A percentile compares a stretch with the other conserved stretches of the same genome.
Evolutionary conservation across 1,140 invertebrate genomes (phyloP).

Genomic region (Platyura marginata): DNA sequence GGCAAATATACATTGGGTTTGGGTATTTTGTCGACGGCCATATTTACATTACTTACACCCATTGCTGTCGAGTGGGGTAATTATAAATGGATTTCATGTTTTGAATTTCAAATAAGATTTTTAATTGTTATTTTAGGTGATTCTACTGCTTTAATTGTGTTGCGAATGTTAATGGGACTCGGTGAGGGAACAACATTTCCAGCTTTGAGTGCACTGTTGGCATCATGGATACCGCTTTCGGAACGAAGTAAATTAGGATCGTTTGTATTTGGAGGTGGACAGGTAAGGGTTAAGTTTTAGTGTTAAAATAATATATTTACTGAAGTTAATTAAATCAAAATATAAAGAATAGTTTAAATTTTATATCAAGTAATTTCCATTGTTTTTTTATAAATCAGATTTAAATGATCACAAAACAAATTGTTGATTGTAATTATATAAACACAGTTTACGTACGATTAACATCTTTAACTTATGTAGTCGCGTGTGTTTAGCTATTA

Average conservation of each 20-base stretch:
- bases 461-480: too few species aligned
- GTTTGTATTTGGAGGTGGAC: slow-evolving; percentile 50
- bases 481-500: too few species aligned
- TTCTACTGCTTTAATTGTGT: slow-evolving; percentile 37
- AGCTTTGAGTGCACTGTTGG: slow-evolving; percentile 49
- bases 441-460: too few species aligned
- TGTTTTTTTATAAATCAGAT: neutral
- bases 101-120: neutral
- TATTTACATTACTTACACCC: slow-evolving; percentile 54
- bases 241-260: slow-evolving; percentile 56
- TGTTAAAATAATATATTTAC: too few species aligned
- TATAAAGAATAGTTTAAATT: neutral
- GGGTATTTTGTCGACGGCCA: slow-evolving; percentile 49
- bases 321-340: neutral
- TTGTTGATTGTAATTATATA: too few species aligned
- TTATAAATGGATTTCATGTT: neutral
- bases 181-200: slow-evolving; percentile 60
- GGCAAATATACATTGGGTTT: slow-evolving; percentile 56
- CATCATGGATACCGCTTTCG: slow-evolving; percentile 52
- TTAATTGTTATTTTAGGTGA: slow-evolving; percentile 29
- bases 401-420: too few species aligned
- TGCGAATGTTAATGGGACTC: slow-evolving; percentile 47
- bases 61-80: slow-evolving; percentile 30
- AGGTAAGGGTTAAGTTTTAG: slow-evolving; percentile 17
- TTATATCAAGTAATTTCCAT: neutral